These are phyloP conservation scores for Acleris emargana DNA, from an alignment of 2,888 invertebrate species.

Conservation along the genomic window DNA sequence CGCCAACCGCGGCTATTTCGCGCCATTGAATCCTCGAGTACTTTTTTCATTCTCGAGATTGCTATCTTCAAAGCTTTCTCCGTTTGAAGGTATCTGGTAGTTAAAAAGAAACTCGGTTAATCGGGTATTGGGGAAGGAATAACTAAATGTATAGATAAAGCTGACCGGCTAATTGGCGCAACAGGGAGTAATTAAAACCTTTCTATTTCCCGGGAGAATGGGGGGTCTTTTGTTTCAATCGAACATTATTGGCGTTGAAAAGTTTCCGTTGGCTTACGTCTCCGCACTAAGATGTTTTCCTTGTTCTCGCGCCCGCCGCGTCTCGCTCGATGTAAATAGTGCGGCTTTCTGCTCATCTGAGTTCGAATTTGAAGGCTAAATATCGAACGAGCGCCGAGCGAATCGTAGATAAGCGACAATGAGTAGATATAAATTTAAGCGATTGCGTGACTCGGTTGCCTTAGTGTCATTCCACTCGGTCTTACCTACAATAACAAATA, in stretches of 20 bases:
- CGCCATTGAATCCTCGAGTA: constrained; percentile 68
- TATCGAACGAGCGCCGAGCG: constrained; percentile 47
- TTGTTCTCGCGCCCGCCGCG: constrained; percentile 50
- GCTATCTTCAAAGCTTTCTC: constrained; percentile 39
- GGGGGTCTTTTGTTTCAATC: constrained; percentile 24
- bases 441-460: constrained; percentile 53
- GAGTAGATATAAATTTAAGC: constrained; percentile 46
- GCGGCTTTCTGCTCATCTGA: constrained; percentile 43
- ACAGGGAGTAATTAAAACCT: constrained; percentile 19
- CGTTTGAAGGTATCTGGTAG: constrained; percentile 38
- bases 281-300: constrained; percentile 56
- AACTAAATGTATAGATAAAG: constrained; percentile 14
- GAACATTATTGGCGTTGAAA: constrained; percentile 38
- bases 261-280: constrained; percentile 47
- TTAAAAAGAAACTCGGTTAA: constrained; percentile 43
- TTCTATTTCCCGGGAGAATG: constrained; percentile 7
- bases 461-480: constrained; percentile 33
- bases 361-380: constrained; percentile 51
- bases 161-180: constrained; percentile 9
- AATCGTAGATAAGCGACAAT: constrained; percentile 52
- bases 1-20: constrained; percentile 62
- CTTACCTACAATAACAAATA: constrained; percentile 37
- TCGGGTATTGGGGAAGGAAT: constrained; percentile 43
- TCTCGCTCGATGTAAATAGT: constrained; percentile 30
- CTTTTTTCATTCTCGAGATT: constrained; percentile 50